These are phyloP conservation scores for Drosophila meridionalis DNA, from an alignment of 2,888 invertebrate species.

Conservation along the genomic window DNA sequence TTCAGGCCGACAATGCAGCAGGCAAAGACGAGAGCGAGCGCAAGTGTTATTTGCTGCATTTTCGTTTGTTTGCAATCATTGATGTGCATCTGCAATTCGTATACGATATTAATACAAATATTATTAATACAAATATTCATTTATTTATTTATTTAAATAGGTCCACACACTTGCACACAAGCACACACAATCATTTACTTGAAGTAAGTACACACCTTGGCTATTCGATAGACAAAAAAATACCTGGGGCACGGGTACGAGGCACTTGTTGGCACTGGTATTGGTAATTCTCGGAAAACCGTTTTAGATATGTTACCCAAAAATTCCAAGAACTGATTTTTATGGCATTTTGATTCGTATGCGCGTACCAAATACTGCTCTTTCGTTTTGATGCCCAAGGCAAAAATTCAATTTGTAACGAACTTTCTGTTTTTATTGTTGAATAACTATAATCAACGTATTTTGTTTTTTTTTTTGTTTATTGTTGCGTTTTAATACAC, in stretches of 20 bases:
- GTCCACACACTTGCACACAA: slow-evolving; percentile 29
- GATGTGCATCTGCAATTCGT: slow-evolving; percentile 28
- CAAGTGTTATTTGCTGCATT: slow-evolving; percentile 13
- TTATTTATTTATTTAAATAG: slow-evolving; percentile 14
- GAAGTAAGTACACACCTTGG: slow-evolving; percentile 54
- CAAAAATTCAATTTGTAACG: not conserved
- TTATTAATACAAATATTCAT: not conserved
- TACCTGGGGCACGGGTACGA: slow-evolving; percentile 44
- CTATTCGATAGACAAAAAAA: slow-evolving; percentile 53
- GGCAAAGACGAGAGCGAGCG: not conserved
- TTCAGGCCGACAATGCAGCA: not conserved
- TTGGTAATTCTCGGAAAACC: slow-evolving; percentile 76
- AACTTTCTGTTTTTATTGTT: not conserved
- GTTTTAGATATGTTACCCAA: slow-evolving; percentile 71
- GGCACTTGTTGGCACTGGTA: slow-evolving; percentile 75
- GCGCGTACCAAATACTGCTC: slow-evolving; percentile 18
- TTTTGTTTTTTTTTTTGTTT: slow-evolving; percentile 36
- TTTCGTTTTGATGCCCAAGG: slow-evolving; percentile 4
- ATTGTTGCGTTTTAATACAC: slow-evolving; percentile 37
- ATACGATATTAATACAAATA: slow-evolving; percentile 6
- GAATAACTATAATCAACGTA: slow-evolving; percentile 17
- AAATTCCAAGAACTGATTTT: slow-evolving; percentile 72
- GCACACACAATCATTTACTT: slow-evolving; percentile 11
- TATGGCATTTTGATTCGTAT: slow-evolving; percentile 67
- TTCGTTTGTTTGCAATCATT: slow-evolving; percentile 2